Base-by-base conservation (phyloP, 2,113 vertebrate species). In the Cyprinodon tularosa region DNA sequence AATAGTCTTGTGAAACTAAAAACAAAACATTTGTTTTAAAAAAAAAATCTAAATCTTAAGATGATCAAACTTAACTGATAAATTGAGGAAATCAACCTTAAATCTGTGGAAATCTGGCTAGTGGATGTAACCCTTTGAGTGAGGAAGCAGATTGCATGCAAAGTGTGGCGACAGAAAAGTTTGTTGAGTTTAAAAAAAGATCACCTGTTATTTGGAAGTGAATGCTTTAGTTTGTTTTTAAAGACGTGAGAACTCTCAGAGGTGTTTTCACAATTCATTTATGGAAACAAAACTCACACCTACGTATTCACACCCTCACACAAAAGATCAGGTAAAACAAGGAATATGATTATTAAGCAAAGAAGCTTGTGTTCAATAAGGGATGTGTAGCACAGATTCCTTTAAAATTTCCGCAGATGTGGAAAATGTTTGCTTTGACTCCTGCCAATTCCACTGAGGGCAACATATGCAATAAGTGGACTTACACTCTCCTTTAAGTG, bases 381-480 rank as follows among this genome's bases (percentile, higher is more conserved):
- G 45, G 12, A 48, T 13, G 50, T 57, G 17, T 45, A 48, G n/a
- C 48, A 62, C 22, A 29, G 15, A 38, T 42, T 42, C 42, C 66
- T 40, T 42, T 60, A 66, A 61, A 15, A 40, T 66, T 75, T 50
- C 53, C 22, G 12, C 15, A 37, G 36, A 65, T 66, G 67, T 37
- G 42, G 4, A 68, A 59, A 47, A 40, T 57, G 57, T n/a, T 60
- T 70, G 38, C 14, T 59, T 57, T 45, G 40, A 66, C 50, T 17
- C 36, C 14, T 2, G 22, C 17, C 38, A 70, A 60, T 57, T 69
- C 48, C 37, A 40, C 17, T 12, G 37, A 68, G 45, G 36, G 20
- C 47, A 38, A 37, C 39, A 29, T 1, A 14, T 6, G 20, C 40
- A 68, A 57, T 15, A 20, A 68, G 36, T 68, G 47, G 29, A 53